phyloP scores from a whole-genome alignment of 2,113 vertebrate species.

The Albula goreensis region DNA sequence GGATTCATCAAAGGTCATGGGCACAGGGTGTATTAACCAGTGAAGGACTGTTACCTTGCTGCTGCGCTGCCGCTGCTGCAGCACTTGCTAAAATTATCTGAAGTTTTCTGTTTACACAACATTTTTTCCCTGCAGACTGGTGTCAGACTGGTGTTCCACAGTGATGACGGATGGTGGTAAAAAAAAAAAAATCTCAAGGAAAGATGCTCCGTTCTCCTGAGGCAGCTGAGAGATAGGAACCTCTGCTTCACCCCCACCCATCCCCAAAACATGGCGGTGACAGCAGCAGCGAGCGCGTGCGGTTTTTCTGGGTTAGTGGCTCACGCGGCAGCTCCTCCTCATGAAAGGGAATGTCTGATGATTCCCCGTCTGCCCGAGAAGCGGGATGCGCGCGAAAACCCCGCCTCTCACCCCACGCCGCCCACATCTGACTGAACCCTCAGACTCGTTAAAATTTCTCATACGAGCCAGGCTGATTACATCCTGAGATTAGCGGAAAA shows the following conservation, averaged over 20 bases:
- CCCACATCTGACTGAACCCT: conserved; percentile 27
- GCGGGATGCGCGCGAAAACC: background rate
- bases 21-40: background rate
- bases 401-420: conserved; percentile 25
- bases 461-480: background rate
- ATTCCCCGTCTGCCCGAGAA: conserved; percentile 31
- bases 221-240: no score
- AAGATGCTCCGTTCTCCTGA: no score
- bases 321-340: background rate
- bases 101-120: no score
- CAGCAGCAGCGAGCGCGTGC: background rate
- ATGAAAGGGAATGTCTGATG: conserved; percentile 68
- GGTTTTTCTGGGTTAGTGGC: background rate
- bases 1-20: background rate
- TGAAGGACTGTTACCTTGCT: no score
- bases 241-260: no score
- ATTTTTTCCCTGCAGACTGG: background rate
- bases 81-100: background rate
- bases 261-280: conserved; percentile 28
- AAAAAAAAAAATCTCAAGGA: no score
- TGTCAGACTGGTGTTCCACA: background rate
- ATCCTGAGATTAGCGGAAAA: background rate
- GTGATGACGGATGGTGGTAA: background rate
- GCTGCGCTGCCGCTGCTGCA: background rate
- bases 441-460: conserved; percentile 2